A percentile compares a stretch with the other conserved stretches of the same genome.
Conservation (phyloP, 2,888 invertebrate genomes). For the Augochlorella aurata region DNA sequence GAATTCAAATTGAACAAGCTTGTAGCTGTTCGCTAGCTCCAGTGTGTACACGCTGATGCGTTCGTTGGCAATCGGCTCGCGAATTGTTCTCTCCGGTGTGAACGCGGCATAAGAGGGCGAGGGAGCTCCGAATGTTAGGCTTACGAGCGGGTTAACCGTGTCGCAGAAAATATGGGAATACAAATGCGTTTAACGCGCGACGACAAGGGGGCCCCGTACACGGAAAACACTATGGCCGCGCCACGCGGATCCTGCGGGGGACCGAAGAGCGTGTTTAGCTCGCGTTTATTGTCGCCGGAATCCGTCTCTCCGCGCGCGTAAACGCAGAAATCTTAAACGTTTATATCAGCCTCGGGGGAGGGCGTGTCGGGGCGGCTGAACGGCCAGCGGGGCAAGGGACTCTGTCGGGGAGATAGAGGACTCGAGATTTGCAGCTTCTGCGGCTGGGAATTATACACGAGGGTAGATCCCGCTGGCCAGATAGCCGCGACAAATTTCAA, state of each 20-base stretch:
- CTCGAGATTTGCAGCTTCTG: conserved; percentile 83
- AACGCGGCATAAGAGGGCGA: neutral
- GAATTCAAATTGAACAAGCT: too few species aligned
- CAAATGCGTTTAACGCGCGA: neutral
- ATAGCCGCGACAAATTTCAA: conserved; percentile 81
- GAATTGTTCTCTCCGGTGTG: too few species aligned
- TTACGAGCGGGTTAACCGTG: neutral
- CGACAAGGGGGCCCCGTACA: neutral
- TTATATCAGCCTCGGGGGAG: conserved; percentile 67
- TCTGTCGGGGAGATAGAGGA: conserved; percentile 65
- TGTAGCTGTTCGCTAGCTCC: too few species aligned
- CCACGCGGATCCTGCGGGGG: neutral
- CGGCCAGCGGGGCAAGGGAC: conserved; percentile 31
- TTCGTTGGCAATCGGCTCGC: too few species aligned
- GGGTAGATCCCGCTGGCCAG: conserved; percentile 79
- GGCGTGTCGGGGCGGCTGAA: conserved; percentile 43
- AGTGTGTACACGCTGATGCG: too few species aligned
- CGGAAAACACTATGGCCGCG: neutral
- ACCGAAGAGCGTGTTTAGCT: conserved; percentile 34
- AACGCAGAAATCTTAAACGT: conserved; percentile 70
- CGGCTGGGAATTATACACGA: conserved; percentile 76
- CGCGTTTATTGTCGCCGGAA: conserved; percentile 31
- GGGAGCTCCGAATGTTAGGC: conserved; percentile 27
- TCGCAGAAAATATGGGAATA: conserved; percentile 8
- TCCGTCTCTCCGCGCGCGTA: conserved; percentile 46